Evolutionary conservation across 92 coral and sea anemone genomes (phyloP).

Genomic region (Ricordea florida): DNA sequence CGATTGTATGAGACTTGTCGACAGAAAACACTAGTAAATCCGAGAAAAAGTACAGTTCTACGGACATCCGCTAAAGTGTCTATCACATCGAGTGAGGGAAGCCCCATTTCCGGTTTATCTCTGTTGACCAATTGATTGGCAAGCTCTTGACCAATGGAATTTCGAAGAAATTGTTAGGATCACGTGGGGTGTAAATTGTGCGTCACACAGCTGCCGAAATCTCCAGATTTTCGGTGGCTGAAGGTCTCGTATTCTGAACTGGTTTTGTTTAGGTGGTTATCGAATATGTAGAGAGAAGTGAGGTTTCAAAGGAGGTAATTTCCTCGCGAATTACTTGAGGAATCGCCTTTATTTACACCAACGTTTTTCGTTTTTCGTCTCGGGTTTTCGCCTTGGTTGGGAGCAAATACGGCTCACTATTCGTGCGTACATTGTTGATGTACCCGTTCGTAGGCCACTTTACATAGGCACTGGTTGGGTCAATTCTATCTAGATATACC

Average conservation of each 20-base stretch:
- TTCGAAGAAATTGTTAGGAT: conserved; percentile 40
- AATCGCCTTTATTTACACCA: conserved; percentile 12
- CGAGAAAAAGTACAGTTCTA: background rate
- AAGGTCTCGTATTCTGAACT: conserved; percentile 56
- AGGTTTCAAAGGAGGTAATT: conserved; percentile 40
- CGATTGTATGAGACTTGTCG: background rate
- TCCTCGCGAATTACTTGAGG: conserved; percentile 63
- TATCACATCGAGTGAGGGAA: conserved; percentile 33
- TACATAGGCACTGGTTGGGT: conserved; percentile 47
- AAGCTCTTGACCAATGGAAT: conserved; percentile 64
- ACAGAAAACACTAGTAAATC: background rate
- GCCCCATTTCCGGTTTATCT: conserved; percentile 62
- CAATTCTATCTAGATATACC: conserved; percentile 12
- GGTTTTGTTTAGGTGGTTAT: conserved; percentile 47
- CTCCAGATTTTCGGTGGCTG: conserved; percentile 72
- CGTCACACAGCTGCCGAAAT: conserved; percentile 92
- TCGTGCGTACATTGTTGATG: conserved; percentile 55
- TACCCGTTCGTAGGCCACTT: conserved; percentile 44
- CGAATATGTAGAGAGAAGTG: conserved; percentile 73
- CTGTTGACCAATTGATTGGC: conserved; percentile 65
- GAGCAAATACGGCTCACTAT: conserved; percentile 39
- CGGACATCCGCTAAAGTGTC: conserved; percentile 29
- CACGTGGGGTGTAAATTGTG: conserved; percentile 85
- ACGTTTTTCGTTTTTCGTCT: conserved; percentile 13
- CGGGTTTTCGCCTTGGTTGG: conserved; percentile 29